phyloP scores from a whole-genome alignment of 2,888 invertebrate genomes.

The Lacanobia oleracea region DNA sequence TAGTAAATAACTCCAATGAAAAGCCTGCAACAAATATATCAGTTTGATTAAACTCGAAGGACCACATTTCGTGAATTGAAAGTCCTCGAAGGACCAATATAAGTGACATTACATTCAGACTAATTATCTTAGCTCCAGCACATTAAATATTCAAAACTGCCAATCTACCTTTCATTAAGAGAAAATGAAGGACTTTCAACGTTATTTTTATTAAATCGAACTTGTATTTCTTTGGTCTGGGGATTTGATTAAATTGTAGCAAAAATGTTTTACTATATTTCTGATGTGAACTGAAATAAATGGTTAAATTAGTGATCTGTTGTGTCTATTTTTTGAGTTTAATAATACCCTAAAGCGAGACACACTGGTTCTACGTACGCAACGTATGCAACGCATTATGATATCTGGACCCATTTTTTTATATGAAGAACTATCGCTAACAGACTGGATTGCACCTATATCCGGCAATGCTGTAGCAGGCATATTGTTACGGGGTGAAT shows the following conservation, averaged over 20 bases:
- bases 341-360: too few relatives aligned
- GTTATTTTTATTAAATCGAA: constrained; percentile 9
- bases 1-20: too few relatives aligned
- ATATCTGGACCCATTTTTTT: too few relatives aligned
- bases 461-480: too few relatives aligned
- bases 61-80: constrained; percentile 15
- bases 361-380: too few relatives aligned
- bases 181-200: neutral
- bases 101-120: constrained; percentile 27
- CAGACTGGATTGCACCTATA: too few relatives aligned
- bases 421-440: too few relatives aligned
- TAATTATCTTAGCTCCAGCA: constrained; percentile 7
- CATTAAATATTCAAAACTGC: constrained; percentile 43
- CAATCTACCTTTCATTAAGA: constrained; percentile 19
- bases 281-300: neutral
- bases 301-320: neutral
- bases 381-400: too few relatives aligned
- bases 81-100: constrained; percentile 6
- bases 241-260: constrained; percentile 1
- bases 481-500: too few relatives aligned
- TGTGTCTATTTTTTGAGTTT: neutral
- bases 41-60: constrained; percentile 15
- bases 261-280: neutral
- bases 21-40: neutral
- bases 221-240: constrained; percentile 9